Evolutionary conservation across 1,140 invertebrate genomes (phyloP).

Genomic region (Calephelis nemesis): DNA sequence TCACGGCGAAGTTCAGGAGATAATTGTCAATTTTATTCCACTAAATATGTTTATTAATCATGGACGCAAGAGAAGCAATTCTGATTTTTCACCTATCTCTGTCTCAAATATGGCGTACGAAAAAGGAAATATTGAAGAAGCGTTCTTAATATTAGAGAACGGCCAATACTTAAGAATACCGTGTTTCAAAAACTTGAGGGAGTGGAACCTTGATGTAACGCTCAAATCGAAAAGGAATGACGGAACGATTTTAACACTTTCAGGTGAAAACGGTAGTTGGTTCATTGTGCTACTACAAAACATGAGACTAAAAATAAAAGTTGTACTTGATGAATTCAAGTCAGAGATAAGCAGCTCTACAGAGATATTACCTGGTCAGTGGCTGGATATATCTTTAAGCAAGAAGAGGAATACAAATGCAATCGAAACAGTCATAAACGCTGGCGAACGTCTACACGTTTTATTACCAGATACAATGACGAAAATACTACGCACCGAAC

Average conservation of each 20-base stretch:
- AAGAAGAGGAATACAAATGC: conserved; percentile 51
- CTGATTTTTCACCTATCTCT: conserved; percentile 43
- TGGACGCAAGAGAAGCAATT: conserved; percentile 27
- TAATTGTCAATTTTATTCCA: conserved; percentile 65
- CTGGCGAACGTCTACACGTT: conserved; percentile 54
- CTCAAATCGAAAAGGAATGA: conserved; percentile 49
- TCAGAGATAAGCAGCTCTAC: conserved; percentile 51
- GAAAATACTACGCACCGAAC: conserved; percentile 11
- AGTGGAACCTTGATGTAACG: conserved; percentile 61
- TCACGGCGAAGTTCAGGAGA: conserved; percentile 61
- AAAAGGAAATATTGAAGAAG: conserved; percentile 55
- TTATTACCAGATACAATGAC: background rate
- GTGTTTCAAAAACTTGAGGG: conserved; percentile 51
- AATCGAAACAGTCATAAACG: conserved; percentile 58
- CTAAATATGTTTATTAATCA: conserved; percentile 45
- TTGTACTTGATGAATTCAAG: conserved; percentile 39
- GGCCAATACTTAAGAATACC: conserved; percentile 59
- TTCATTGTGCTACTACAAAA: conserved; percentile 53
- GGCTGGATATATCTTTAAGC: conserved; percentile 52
- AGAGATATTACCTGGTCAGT: conserved; percentile 53
- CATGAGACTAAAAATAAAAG: conserved; percentile 54
- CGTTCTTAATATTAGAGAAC: conserved; percentile 46
- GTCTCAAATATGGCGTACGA: conserved; percentile 60
- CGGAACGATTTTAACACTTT: conserved; percentile 57
- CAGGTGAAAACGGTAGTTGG: conserved; percentile 40